Percentiles rank a stretch among this genome's conserved stretches.
Conservation (phyloP, 2,888 invertebrate species). For the Eumacrocentrus americanus region DNA sequence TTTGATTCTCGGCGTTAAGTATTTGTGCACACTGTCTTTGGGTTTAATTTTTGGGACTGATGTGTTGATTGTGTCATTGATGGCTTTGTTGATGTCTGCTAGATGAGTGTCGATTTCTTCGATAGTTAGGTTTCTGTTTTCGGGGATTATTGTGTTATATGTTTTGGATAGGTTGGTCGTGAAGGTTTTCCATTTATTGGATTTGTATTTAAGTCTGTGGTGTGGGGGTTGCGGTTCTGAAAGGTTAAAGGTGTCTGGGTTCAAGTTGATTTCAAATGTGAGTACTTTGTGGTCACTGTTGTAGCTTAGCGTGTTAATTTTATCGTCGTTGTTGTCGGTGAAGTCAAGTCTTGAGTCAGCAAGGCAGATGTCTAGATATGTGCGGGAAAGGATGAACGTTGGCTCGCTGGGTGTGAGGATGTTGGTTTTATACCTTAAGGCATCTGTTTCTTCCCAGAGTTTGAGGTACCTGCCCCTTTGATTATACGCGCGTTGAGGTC, state of each 20-base stretch:
- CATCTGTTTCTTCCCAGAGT: slow-evolving; percentile 10
- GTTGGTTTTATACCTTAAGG: neutral
- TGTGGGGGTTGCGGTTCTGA: neutral
- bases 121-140: neutral
- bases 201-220: neutral
- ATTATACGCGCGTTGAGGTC: neutral
- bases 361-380: neutral
- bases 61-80: neutral
- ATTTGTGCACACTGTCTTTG: neutral
- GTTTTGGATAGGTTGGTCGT: neutral
- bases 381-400: neutral
- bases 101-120: neutral
- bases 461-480: neutral
- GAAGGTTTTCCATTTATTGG: neutral
- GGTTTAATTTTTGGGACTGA: neutral
- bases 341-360: neutral
- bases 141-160: neutral
- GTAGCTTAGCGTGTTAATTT: neutral
- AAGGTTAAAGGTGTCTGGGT: neutral
- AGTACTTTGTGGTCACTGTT: neutral
- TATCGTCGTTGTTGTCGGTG: neutral
- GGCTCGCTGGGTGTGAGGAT: neutral
- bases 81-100: neutral
- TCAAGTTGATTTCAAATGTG: slow-evolving; percentile 11
- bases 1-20: too few relatives aligned